Evolutionary conservation across 2,888 invertebrate species (phyloP).

Genomic region (Caenorhabditis sinica): DNA sequence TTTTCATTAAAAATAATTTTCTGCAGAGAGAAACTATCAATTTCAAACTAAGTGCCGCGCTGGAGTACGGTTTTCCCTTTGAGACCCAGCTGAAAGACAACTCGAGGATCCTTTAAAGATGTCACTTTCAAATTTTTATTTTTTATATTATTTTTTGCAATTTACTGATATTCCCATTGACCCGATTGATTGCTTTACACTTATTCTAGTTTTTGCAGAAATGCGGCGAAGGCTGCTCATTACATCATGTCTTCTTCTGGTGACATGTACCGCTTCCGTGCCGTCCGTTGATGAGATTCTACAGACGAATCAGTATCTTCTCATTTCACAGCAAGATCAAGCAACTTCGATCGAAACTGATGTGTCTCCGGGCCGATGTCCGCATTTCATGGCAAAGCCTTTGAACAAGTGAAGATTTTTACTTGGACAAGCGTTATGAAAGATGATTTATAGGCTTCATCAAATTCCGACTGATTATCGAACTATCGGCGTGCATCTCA

Average conservation of each 20-base stretch:
- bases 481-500: constrained; percentile 21
- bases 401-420: constrained; percentile 13
- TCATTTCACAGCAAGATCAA: constrained; percentile 45
- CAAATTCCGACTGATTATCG: neutral
- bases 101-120: constrained; percentile 4
- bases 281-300: constrained; percentile 46
- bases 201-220: too few relatives aligned
- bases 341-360: constrained; percentile 11
- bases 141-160: neutral
- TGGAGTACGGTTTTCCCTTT: constrained; percentile 21
- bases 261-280: neutral
- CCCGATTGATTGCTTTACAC: too few relatives aligned
- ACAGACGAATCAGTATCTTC: constrained; percentile 54
- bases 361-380: constrained; percentile 42
- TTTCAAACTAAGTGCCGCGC: too few relatives aligned
- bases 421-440: neutral
- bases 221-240: constrained; percentile 2
- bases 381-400: constrained; percentile 2
- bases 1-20: too few relatives aligned
- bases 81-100: neutral
- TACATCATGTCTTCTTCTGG: neutral
- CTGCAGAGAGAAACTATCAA: too few relatives aligned
- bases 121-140: neutral
- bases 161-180: neutral
- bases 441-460: constrained; percentile 1